phyloP scores from a whole-genome alignment of 2,797 vertebrate species.

The Typhlichthys eigenmanni region DNA sequence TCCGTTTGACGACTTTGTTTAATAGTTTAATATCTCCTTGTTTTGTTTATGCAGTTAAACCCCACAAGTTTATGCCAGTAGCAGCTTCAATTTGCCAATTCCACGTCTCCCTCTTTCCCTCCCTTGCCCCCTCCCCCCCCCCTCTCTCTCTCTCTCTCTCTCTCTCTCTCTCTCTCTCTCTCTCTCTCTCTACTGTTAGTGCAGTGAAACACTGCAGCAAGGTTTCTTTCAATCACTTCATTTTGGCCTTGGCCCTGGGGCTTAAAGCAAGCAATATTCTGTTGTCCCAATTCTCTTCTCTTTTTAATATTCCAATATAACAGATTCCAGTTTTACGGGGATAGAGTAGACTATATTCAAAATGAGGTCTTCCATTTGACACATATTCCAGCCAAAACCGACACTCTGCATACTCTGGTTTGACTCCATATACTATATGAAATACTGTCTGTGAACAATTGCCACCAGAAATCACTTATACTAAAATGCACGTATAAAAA shows the following conservation, averaged over 20 bases:
- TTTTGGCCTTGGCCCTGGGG: slow-evolving; percentile 21
- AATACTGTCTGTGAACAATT: slow-evolving; percentile 30
- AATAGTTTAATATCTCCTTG: slow-evolving; percentile 44
- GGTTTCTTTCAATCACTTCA: slow-evolving; percentile 41
- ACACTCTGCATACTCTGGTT: too few species aligned
- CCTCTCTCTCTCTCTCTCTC: neutral
- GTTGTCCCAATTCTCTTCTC: slow-evolving; percentile 22
- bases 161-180: slow-evolving; percentile 1
- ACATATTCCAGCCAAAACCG: neutral
- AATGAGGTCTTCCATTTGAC: slow-evolving; percentile 7
- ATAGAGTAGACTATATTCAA: slow-evolving; percentile 2
- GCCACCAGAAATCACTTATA: slow-evolving; percentile 7
- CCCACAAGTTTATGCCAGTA: neutral
- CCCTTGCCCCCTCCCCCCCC: slow-evolving; percentile 15
- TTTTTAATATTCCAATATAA: slow-evolving; percentile 21
- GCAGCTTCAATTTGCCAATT: too few species aligned
- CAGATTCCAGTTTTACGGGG: neutral
- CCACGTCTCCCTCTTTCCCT: neutral
- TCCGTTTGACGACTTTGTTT: slow-evolving; percentile 9
- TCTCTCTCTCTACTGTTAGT: slow-evolving; percentile 38
- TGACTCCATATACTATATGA: slow-evolving; percentile 18
- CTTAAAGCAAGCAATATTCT: slow-evolving; percentile 27
- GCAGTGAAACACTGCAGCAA: slow-evolving; percentile 46
- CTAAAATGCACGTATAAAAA: neutral
- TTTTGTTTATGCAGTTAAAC: slow-evolving; percentile 31